These are phyloP conservation scores for Herpailurus yagouaroundi DNA, from an alignment of 2,113 vertebrate genomes.

Conservation along the genomic window DNA sequence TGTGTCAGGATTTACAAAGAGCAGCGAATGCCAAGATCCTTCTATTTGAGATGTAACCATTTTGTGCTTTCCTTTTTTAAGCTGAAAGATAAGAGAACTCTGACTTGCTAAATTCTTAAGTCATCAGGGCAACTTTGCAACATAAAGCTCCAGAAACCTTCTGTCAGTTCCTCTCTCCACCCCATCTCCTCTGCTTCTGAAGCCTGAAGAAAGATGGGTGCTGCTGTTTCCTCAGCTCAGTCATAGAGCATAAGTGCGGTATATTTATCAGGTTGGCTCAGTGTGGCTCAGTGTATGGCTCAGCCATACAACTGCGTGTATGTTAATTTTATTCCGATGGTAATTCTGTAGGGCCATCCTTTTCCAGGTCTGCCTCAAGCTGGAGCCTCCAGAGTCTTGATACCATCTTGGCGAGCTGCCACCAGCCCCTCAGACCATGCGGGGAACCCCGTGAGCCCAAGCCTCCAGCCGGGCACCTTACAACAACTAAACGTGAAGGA, in stretches of 20 bases:
- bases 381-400: neutral
- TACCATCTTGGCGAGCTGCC: neutral
- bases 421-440: neutral
- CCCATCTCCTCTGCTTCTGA: neutral
- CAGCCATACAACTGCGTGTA: accelerated
- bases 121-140: neutral
- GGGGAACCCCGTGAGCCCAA: neutral
- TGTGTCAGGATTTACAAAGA: neutral
- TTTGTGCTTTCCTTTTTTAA: constrained; percentile 18
- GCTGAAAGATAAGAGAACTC: constrained; percentile 32
- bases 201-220: neutral
- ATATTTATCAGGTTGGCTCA: neutral
- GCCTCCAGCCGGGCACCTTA: neutral
- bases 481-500: neutral
- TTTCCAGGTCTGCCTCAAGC: neutral
- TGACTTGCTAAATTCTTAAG: neutral
- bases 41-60: neutral
- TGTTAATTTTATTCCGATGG: neutral
- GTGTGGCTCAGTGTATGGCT: too few relatives aligned
- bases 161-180: neutral
- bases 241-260: neutral
- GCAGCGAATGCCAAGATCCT: neutral
- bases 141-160: neutral
- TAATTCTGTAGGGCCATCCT: neutral
- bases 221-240: neutral